Percentiles rank a stretch among this genome's conserved stretches.
Conservation (phyloP, 2,797 vertebrate species). For the Betta splendens region DNA sequence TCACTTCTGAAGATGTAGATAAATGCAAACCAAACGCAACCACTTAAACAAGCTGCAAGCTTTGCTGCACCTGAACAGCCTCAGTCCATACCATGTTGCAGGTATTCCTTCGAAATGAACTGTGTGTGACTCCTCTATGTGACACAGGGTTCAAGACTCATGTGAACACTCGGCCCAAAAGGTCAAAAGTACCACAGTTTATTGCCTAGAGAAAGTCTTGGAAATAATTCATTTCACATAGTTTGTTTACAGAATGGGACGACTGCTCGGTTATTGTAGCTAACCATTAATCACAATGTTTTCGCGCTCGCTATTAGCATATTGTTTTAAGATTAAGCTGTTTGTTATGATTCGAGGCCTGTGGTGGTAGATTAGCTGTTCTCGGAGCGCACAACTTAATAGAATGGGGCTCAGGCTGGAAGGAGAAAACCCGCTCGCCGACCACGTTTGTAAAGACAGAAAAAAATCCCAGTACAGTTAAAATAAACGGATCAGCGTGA, state of each 20-base stretch:
- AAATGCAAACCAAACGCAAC: no score
- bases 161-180: slow-evolving; percentile 8
- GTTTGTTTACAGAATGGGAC: neutral
- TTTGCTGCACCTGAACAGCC: slow-evolving; percentile 12
- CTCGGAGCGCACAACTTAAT: neutral
- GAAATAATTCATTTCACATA: neutral
- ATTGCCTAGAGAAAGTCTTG: neutral
- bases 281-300: neutral
- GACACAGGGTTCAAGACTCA: neutral
- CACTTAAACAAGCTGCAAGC: no score
- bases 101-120: no score
- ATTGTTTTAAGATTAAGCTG: neutral
- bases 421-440: slow-evolving; percentile 2
- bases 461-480: slow-evolving; percentile 12
- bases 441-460: slow-evolving; percentile 13
- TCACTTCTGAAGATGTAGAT: no score
- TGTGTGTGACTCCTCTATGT: no score
- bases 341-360: slow-evolving; percentile 1
- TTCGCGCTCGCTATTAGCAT: neutral
- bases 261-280: neutral
- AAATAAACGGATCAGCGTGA: slow-evolving; percentile 13
- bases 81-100: neutral
- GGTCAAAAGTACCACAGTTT: neutral
- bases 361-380: slow-evolving; percentile 2
- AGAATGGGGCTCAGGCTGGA: slow-evolving; percentile 1